phyloP scores from a whole-genome alignment of 2,797 vertebrate genomes.

The Melanotaenia boesemani region DNA sequence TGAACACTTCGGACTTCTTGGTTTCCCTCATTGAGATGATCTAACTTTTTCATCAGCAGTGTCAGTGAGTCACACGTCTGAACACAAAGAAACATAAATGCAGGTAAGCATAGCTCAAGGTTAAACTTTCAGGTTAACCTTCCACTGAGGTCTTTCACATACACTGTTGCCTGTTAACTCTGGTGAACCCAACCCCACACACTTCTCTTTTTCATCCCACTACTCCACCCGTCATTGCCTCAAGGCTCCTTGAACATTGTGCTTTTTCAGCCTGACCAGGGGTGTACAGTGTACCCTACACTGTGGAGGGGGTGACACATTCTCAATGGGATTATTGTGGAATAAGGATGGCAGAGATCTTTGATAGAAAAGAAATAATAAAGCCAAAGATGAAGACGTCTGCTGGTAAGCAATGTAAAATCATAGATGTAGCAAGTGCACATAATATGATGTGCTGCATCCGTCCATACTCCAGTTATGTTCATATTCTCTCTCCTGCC shows the following conservation, averaged over 20 bases:
- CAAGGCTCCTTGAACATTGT: constrained; percentile 27
- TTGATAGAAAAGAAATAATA: constrained; percentile 16
- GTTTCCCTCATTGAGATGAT: constrained; percentile 81
- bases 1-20: constrained; percentile 74
- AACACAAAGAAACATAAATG: constrained; percentile 45
- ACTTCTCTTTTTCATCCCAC: constrained; percentile 32
- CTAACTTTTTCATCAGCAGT: constrained; percentile 83
- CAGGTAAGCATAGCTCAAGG: constrained; percentile 26
- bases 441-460: constrained; percentile 29
- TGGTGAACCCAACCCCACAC: constrained; percentile 15
- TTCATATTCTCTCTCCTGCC: constrained; percentile 41
- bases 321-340: constrained; percentile 47
- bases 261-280: constrained; percentile 14
- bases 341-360: neutral
- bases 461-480: constrained; percentile 26
- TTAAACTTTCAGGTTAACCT: constrained; percentile 13
- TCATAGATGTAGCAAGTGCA: neutral
- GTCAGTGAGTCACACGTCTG: constrained; percentile 81
- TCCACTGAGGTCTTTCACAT: constrained; percentile 21
- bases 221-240: constrained; percentile 36
- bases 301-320: constrained; percentile 43
- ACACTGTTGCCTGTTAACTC: constrained; percentile 5
- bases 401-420: constrained; percentile 8
- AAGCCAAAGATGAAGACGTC: neutral
- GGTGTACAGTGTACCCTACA: constrained; percentile 25